Conservation (phyloP, 2,113 vertebrate species). For the Dissostichus mawsoni region DNA sequence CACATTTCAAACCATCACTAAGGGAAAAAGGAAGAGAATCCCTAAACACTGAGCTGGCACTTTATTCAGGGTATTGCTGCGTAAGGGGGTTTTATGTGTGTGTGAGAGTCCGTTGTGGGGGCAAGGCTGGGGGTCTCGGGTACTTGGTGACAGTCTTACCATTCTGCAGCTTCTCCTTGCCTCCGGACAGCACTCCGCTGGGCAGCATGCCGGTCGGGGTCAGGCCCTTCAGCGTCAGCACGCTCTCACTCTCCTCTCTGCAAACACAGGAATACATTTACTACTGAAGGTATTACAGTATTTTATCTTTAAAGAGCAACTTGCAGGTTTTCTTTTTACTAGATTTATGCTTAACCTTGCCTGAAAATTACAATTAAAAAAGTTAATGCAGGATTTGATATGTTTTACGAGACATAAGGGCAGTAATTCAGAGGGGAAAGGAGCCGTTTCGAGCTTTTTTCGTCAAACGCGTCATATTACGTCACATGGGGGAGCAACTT, state of each 20-base stretch:
- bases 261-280: slow-evolving; percentile 13
- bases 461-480: no score
- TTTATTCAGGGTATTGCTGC: slow-evolving; percentile 30
- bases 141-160: slow-evolving; percentile 86
- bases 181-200: slow-evolving; percentile 96
- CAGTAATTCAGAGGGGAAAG: no score
- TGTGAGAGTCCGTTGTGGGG: slow-evolving; percentile 30
- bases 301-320: no score
- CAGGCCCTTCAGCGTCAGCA: slow-evolving; percentile 96
- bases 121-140: slow-evolving; percentile 9
- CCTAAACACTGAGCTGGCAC: slow-evolving; percentile 51
- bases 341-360: no score
- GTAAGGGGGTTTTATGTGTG: slow-evolving; percentile 27
- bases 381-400: no score
- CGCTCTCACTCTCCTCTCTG: slow-evolving; percentile 99
- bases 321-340: no score
- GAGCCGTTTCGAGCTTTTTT: no score
- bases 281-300: neutral
- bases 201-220: slow-evolving; percentile 99
- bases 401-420: no score
- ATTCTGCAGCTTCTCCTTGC: slow-evolving; percentile 97
- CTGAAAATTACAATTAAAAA: no score
- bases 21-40: neutral
- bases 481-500: no score
- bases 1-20: slow-evolving; percentile 15